phyloP scores from a whole-genome alignment of 2,797 vertebrate genomes.

The Gallinago solitaria region DNA sequence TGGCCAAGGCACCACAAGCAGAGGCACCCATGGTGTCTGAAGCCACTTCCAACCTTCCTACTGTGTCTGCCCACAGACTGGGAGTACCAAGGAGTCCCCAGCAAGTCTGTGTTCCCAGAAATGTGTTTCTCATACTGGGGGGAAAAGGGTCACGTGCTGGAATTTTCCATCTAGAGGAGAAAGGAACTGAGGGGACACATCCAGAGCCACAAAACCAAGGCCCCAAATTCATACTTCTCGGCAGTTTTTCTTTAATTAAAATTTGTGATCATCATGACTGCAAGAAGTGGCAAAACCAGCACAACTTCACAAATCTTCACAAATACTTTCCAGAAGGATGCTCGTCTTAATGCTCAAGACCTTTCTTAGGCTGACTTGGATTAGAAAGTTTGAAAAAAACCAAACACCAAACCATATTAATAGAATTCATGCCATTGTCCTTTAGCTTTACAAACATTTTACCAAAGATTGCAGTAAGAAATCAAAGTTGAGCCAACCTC shows the following conservation, averaged over 20 bases:
- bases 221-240: neutral
- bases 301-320: neutral
- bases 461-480: neutral
- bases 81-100: neutral
- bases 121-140: neutral
- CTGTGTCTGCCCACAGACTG: fast-evolving
- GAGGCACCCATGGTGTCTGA: neutral
- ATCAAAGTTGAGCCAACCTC: neutral
- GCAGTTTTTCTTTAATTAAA: neutral
- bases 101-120: neutral
- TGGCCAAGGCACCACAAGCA: neutral
- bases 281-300: neutral
- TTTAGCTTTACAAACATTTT: neutral
- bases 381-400: neutral
- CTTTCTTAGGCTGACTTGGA: neutral
- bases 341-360: neutral
- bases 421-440: neutral
- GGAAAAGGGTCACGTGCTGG: neutral
- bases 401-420: neutral
- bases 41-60: neutral
- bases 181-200: neutral
- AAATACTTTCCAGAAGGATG: neutral
- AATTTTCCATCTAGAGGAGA: neutral
- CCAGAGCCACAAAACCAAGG: neutral
- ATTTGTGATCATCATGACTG: neutral